These are phyloP conservation scores for Mimachlamys varia DNA, from an alignment of 2,888 invertebrate genomes.

Conservation along the genomic window DNA sequence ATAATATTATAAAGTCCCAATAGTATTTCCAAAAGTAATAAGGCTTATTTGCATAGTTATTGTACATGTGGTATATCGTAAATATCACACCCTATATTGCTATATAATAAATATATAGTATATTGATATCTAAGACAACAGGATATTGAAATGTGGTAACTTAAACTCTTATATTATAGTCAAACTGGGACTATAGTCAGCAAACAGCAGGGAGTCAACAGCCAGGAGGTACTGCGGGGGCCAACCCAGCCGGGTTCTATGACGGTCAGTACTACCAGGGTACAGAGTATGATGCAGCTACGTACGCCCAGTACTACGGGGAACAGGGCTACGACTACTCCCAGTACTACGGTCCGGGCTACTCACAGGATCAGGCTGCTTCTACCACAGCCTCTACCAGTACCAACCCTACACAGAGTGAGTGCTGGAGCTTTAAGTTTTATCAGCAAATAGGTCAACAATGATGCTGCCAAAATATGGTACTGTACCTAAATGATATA, in stretches of 20 bases:
- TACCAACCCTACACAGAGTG: slow-evolving; percentile 45
- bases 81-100: too few relatives aligned
- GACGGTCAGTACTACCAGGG: slow-evolving; percentile 52
- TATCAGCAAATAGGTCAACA: not conserved
- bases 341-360: slow-evolving; percentile 60
- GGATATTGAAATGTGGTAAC: not conserved
- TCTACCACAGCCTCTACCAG: slow-evolving; percentile 47
- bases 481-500: too few relatives aligned
- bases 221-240: not conserved
- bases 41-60: too few relatives aligned
- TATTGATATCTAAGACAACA: too few relatives aligned
- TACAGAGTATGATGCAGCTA: slow-evolving; percentile 57
- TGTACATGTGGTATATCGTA: too few relatives aligned
- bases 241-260: slow-evolving; percentile 45
- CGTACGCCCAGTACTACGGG: slow-evolving; percentile 63
- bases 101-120: too few relatives aligned
- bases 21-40: too few relatives aligned
- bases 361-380: slow-evolving; percentile 42
- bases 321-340: slow-evolving; percentile 68
- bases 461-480: not conserved
- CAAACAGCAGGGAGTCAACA: not conserved
- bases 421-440: not conserved
- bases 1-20: too few relatives aligned
- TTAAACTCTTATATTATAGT: not conserved
- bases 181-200: slow-evolving; percentile 59